Conservation (phyloP, 2,888 invertebrate species). For the Micoletzkya japonica region DNA sequence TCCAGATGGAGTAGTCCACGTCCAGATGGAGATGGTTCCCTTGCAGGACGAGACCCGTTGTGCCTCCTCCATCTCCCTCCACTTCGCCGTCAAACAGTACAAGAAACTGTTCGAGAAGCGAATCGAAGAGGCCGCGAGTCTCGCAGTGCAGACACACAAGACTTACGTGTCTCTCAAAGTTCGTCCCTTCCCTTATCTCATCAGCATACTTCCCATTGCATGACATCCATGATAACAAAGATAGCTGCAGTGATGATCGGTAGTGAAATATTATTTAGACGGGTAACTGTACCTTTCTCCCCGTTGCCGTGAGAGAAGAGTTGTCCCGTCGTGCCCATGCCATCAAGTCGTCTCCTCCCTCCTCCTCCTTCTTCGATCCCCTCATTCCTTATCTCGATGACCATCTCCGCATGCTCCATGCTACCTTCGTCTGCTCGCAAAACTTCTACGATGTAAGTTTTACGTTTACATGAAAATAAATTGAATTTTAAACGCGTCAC, state of each 20-base stretch:
- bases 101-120: not conserved
- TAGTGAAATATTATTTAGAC: slow-evolving; percentile 11
- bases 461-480: too few relatives aligned
- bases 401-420: slow-evolving; percentile 1
- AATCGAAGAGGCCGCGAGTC: not conserved
- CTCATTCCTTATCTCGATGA: slow-evolving; percentile 11
- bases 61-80: not conserved
- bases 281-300: slow-evolving; percentile 16
- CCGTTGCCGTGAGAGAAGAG: not conserved
- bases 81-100: slow-evolving; percentile 25
- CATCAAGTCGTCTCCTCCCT: slow-evolving; percentile 11
- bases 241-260: too few relatives aligned
- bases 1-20: not conserved
- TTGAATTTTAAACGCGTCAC: too few relatives aligned
- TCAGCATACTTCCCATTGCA: too few relatives aligned
- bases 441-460: slow-evolving; percentile 3
- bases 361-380: slow-evolving; percentile 17
- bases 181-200: too few relatives aligned
- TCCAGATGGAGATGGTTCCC: not conserved
- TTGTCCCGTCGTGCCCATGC: slow-evolving; percentile 19
- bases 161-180: too few relatives aligned
- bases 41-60: slow-evolving; percentile 16
- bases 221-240: too few relatives aligned
- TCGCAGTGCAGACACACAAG: slow-evolving; percentile 18
- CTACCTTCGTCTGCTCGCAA: slow-evolving; percentile 12